Percentiles rank a stretch among this genome's conserved stretches.
phyloP scores from a whole-genome alignment of 2,113 vertebrate genomes.

The Urocolius indicus region DNA sequence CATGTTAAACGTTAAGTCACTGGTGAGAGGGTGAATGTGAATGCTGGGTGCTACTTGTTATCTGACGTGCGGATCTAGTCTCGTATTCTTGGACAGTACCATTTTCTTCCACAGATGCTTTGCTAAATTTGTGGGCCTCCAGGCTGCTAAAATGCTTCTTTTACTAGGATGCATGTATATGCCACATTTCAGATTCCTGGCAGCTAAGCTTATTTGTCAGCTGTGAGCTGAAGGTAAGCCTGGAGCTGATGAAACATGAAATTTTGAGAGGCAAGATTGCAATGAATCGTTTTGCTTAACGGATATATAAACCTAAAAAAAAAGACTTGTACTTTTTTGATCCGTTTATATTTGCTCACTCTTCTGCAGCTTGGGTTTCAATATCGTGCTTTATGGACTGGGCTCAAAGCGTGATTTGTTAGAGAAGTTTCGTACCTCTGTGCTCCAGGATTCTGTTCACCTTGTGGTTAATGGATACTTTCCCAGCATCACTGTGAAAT shows the following conservation, averaged over 20 bases:
- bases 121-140: background rate
- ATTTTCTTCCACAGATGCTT: background rate
- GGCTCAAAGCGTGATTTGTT: constrained; percentile 93
- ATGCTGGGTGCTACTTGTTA: background rate
- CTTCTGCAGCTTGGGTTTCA: constrained; percentile 88
- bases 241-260: background rate
- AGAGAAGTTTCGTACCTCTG: constrained; percentile 87
- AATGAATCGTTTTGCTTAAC: background rate
- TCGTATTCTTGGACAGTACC: background rate
- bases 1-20: background rate
- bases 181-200: background rate
- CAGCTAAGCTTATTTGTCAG: background rate
- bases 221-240: background rate
- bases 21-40: background rate
- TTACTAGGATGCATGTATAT: background rate
- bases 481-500: constrained; percentile 93
- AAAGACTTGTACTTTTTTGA: background rate
- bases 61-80: background rate
- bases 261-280: background rate
- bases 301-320: background rate
- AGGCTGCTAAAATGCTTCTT: background rate
- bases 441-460: constrained; percentile 85
- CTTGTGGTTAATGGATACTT: constrained; percentile 97
- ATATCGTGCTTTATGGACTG: constrained; percentile 92
- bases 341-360: constrained; percentile 22